A percentile compares a stretch with the other conserved stretches of the same genome.
Evolutionary conservation across 2,113 vertebrate genomes (phyloP).

Genomic region (Scophthalmus maximus): DNA sequence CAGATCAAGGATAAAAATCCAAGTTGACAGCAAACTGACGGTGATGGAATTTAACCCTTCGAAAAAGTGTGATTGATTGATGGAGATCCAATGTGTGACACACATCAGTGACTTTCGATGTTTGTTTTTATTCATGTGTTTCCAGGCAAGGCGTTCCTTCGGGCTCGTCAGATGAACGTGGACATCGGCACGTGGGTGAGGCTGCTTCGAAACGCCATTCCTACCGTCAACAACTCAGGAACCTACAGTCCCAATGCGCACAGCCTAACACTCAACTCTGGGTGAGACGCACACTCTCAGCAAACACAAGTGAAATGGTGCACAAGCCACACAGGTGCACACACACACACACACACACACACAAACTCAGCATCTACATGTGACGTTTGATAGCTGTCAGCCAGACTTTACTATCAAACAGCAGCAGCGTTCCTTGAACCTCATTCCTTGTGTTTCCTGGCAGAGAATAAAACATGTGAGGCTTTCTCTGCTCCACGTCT

Average conservation of each 20-base stretch:
- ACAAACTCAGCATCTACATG: background rate
- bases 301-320: background rate
- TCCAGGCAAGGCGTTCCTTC: constrained; percentile 88
- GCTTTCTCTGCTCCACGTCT: constrained; percentile 48
- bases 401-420: constrained; percentile 31
- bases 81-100: background rate
- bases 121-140: too few relatives aligned
- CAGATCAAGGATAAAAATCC: too few relatives aligned
- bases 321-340: background rate
- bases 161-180: constrained; percentile 91
- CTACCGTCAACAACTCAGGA: constrained; percentile 82
- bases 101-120: too few relatives aligned
- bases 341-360: background rate
- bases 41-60: background rate
- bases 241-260: constrained; percentile 85
- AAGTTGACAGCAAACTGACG: background rate
- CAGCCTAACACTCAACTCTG: constrained; percentile 61
- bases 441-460: constrained; percentile 61
- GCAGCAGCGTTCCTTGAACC: constrained; percentile 41
- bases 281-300: too few relatives aligned
- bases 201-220: constrained; percentile 88
- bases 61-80: background rate
- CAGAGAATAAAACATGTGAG: constrained; percentile 37
- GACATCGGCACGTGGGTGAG: constrained; percentile 91
- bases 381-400: constrained; percentile 30